Conservation (phyloP, 1,140 invertebrate genomes). For the Tetragnatha versicolor region DNA sequence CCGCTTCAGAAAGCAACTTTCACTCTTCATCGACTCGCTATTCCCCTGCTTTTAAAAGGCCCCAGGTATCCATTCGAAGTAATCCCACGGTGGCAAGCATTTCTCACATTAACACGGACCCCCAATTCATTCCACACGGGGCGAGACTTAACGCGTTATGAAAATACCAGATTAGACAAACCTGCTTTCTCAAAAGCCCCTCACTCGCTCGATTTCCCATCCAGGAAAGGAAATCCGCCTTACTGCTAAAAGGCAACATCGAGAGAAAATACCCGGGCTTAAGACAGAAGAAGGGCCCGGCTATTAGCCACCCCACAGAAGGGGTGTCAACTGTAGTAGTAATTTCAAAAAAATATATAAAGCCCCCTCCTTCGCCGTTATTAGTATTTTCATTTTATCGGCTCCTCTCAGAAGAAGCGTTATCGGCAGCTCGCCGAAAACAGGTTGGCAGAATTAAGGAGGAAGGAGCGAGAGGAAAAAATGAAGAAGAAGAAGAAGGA, state of each 20-base stretch:
- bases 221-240: slow-evolving; percentile 33
- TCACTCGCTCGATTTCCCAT: slow-evolving; percentile 12
- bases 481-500: slow-evolving; percentile 18
- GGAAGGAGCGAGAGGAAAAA: not conserved
- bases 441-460: slow-evolving; percentile 50
- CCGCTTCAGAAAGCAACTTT: too few relatives aligned
- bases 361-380: not conserved
- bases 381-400: slow-evolving; percentile 33
- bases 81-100: too few relatives aligned
- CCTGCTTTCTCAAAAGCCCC: too few relatives aligned
- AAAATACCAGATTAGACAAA: too few relatives aligned
- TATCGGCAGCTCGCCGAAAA: slow-evolving; percentile 42
- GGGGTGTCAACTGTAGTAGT: slow-evolving; percentile 43
- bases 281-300: slow-evolving; percentile 36
- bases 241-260: slow-evolving; percentile 2
- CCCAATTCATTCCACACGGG: too few relatives aligned
- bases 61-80: too few relatives aligned
- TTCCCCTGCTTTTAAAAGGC: too few relatives aligned
- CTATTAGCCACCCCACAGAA: slow-evolving; percentile 41
- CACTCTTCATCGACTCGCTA: too few relatives aligned
- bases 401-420: slow-evolving; percentile 13
- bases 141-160: too few relatives aligned
- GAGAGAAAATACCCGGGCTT: slow-evolving; percentile 23
- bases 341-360: slow-evolving; percentile 27
- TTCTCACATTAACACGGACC: too few relatives aligned